Evolutionary conservation across 2,113 vertebrate genomes (phyloP).

Genomic region (Eira barbara): DNA sequence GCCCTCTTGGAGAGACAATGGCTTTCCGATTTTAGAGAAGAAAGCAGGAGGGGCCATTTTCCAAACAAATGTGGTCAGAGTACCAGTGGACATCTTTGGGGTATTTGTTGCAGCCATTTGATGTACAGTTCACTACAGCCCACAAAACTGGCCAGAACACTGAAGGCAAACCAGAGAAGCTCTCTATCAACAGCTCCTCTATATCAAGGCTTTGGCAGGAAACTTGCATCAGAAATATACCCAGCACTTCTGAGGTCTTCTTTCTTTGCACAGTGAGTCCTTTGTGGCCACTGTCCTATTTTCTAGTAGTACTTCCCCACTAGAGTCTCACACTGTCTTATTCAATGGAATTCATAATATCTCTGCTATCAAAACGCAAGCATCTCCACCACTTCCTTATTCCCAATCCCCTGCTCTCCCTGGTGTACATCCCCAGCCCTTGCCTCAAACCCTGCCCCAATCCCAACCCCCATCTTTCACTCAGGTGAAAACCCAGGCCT

Average conservation of each 20-base stretch:
- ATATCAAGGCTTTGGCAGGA: background rate
- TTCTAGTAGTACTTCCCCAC: background rate
- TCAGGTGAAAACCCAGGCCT: background rate
- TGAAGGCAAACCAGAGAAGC: background rate
- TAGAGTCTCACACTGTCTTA: background rate
- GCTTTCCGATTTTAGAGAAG: background rate
- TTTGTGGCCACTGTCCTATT: slow-evolving; percentile 13
- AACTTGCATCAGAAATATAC: background rate
- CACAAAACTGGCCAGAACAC: background rate
- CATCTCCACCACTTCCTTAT: background rate
- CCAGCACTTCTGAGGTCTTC: slow-evolving; percentile 60
- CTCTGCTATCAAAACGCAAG: background rate
- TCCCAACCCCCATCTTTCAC: background rate
- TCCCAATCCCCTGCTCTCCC: rapidly evolving
- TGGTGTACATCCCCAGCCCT: background rate
- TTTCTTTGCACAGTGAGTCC: slow-evolving; percentile 62
- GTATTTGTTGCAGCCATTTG: background rate
- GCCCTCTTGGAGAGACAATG: background rate
- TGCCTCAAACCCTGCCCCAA: background rate
- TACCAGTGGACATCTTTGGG: background rate
- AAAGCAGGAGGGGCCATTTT: background rate
- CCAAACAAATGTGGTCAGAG: background rate
- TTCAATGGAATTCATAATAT: slow-evolving; percentile 39
- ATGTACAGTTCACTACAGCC: background rate
- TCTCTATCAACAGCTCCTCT: background rate